Percentiles rank a stretch among this genome's conserved stretches.
Conservation (phyloP, 37 sponge, comb jelly and placozoan species). For the Mnemiopsis leidyi region DNA sequence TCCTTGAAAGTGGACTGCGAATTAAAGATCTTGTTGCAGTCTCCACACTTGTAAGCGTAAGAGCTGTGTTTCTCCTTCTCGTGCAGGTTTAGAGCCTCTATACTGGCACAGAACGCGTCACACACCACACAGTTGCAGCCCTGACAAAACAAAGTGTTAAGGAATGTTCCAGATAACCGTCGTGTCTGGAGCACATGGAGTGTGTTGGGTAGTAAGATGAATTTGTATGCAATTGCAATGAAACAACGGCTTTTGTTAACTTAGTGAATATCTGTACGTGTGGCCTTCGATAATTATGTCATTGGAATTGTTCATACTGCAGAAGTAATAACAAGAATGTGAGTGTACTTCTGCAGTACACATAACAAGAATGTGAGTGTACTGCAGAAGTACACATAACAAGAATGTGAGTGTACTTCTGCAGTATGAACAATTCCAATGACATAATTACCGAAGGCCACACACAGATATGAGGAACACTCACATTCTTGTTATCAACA, state of each 20-base stretch:
- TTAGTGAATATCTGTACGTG: too few species aligned
- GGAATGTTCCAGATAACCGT: too few species aligned
- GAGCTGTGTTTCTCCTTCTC: conserved; percentile 49
- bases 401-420: not conserved
- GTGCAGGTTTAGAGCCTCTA: not conserved
- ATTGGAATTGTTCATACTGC: not conserved
- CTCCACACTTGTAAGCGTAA: conserved; percentile 63
- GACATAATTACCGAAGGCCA: too few species aligned
- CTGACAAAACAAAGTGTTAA: too few species aligned
- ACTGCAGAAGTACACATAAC: not conserved
- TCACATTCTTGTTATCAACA: not conserved
- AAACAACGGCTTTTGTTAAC: too few species aligned
- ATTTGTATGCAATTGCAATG: too few species aligned
- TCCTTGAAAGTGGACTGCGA: conserved; percentile 27
- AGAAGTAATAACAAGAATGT: not conserved
- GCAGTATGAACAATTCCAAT: not conserved
- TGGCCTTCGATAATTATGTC: too few species aligned
- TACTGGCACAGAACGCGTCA: not conserved
- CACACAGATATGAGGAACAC: too few species aligned
- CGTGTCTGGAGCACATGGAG: too few species aligned
- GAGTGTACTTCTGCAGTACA: not conserved
- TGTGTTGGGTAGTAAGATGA: too few species aligned
- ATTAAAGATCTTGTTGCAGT: conserved; percentile 50
- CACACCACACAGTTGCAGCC: conserved; percentile 36
- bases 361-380: not conserved